A percentile compares a stretch with the other conserved stretches of the same genome.
phyloP scores from a whole-genome alignment of 1,140 invertebrate genomes.

The Halesus radiatus region DNA sequence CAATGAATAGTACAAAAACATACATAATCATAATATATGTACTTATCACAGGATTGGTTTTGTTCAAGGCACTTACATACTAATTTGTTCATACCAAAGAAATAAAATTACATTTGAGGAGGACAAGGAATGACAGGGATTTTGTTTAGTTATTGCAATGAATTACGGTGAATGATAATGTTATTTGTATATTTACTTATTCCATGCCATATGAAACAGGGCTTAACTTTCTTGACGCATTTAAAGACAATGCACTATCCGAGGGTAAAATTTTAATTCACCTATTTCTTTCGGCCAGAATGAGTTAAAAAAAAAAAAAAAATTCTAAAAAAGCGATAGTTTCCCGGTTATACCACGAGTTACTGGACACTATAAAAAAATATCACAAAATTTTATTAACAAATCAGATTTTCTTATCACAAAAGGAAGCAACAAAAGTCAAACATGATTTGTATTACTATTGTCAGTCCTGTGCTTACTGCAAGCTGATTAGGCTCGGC shows the following conservation, averaged over 20 bases:
- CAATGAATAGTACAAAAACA: not conserved
- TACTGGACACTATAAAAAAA: no score
- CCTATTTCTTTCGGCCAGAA: not conserved
- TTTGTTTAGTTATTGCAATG: no score
- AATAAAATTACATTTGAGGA: not conserved
- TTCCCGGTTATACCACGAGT: no score
- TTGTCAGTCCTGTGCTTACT: no score
- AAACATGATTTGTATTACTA: no score
- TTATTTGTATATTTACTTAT: no score
- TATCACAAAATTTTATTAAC: no score
- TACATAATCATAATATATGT: not conserved
- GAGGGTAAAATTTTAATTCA: not conserved
- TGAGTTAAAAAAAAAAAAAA: no score
- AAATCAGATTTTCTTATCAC: no score
- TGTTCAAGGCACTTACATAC: conserved; percentile 18
- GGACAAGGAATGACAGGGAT: not conserved
- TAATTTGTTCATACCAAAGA: conserved; percentile 14
- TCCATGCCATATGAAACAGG: not conserved
- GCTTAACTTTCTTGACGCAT: not conserved
- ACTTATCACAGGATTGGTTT: conserved; percentile 16
- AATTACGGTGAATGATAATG: no score
- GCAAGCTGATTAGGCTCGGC: no score
- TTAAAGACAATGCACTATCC: not conserved
- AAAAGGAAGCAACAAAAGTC: no score
- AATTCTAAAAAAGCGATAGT: not conserved